Base-by-base conservation (phyloP, 2,888 invertebrate genomes). In the Lepidonotus clava region DNA sequence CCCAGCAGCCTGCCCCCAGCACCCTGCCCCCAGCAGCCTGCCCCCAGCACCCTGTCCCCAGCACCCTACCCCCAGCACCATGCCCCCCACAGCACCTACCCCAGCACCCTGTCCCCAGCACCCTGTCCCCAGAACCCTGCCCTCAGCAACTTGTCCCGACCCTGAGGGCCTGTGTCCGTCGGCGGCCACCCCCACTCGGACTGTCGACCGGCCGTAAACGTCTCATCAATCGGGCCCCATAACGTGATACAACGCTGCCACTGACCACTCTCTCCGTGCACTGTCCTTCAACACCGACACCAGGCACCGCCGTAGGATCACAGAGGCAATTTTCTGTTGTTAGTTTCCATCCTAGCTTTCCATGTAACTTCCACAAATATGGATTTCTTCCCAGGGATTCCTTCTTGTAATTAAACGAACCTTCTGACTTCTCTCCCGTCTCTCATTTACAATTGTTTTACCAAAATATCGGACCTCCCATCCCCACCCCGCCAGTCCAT, bases 191-290 rank as follows among this genome's bases (percentile, higher is more conserved):
- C 28, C 61, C 61, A 61, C 61, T 61, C 61, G 28, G 21, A 11
- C 61, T 61, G 61, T 61, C 61, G 28, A 14, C 28, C 61, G 28
- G 24, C 61, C 61, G 61, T 61, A 61, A 61, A 61, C 61, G 24
- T 61, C 61, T 61, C 61, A 61, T 61, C 61, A 61, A 61, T 61
- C 61, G 28, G 11, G 61, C 4, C 61, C 28, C 28, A 61, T 61
- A 61, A 61, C 61, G 2, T n/a, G n/a, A n/a, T n/a, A n/a, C n/a
- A n/a, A n/a, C n/a, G n/a, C n/a, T n/a, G n/a, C n/a, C n/a, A n/a
- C n/a, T n/a, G n/a, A n/a, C n/a, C n/a, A n/a, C n/a, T n/a, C n/a
- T n/a, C n/a, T n/a, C n/a, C n/a, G n/a, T n/a, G n/a, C n/a, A n/a
- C n/a, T n/a, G n/a, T n/a, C n/a, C n/a, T n/a, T n/a, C n/a, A n/a